These are phyloP conservation scores for Synanthedon myopaeformis DNA, from an alignment of 2,888 invertebrate genomes.

Conservation along the genomic window DNA sequence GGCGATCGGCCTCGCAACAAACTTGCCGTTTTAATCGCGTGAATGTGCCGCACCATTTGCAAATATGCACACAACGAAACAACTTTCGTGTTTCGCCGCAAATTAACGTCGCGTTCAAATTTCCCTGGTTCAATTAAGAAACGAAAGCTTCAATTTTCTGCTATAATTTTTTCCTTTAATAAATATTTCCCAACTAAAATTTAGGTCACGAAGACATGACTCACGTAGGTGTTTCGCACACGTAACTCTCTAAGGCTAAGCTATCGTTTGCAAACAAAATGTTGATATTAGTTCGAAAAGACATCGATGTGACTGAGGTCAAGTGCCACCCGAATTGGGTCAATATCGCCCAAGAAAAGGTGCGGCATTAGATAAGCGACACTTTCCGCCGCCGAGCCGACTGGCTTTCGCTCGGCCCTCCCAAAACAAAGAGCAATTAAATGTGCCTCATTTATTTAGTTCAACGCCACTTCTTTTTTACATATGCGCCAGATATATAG, in stretches of 20 bases:
- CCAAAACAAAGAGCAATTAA: slow-evolving; percentile 60
- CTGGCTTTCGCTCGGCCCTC: slow-evolving; percentile 35
- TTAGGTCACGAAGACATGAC: not conserved
- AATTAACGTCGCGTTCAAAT: slow-evolving; percentile 36
- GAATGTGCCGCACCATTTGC: slow-evolving; percentile 53
- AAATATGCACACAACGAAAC: slow-evolving; percentile 42
- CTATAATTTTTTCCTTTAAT: not conserved
- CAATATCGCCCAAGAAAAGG: slow-evolving; percentile 66
- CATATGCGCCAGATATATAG: slow-evolving; percentile 42
- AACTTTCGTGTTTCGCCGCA: slow-evolving; percentile 35
- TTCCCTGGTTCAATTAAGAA: slow-evolving; percentile 28
- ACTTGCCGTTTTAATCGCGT: slow-evolving; percentile 60
- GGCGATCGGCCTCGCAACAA: slow-evolving; percentile 61
- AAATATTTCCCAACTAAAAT: not conserved
- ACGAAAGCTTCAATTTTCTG: slow-evolving; percentile 16
- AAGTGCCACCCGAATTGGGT: slow-evolving; percentile 60
- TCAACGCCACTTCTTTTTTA: slow-evolving; percentile 37
- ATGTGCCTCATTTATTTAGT: slow-evolving; percentile 57
- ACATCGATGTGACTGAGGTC: slow-evolving; percentile 41
- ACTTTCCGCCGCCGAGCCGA: slow-evolving; percentile 55
- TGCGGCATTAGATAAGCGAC: slow-evolving; percentile 64
- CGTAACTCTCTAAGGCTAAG: not conserved
- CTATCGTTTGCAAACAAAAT: slow-evolving; percentile 4
- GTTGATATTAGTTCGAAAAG: slow-evolving; percentile 29
- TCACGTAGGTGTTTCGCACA: not conserved